Conservation (phyloP, 2,113 vertebrate species). For the Nymphicus hollandicus region DNA sequence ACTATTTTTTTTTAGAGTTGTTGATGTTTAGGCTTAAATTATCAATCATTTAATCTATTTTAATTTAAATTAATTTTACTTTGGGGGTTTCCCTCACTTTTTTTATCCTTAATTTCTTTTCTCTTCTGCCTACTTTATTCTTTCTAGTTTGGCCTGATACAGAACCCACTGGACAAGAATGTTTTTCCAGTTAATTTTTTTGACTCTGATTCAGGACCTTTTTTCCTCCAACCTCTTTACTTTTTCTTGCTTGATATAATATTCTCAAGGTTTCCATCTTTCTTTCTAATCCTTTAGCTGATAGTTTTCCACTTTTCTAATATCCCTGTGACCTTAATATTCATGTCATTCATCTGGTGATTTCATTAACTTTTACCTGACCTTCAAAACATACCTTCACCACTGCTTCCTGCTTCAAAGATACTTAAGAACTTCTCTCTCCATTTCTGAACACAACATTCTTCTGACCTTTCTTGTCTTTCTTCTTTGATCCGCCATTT, state of each 20-base stretch:
- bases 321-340: background rate
- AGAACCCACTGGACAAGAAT: background rate
- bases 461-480: background rate
- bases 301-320: background rate
- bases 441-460: background rate
- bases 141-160: background rate
- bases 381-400: background rate
- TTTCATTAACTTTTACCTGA: background rate
- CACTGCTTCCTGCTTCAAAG: background rate
- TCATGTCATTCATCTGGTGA: background rate
- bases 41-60: background rate
- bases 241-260: background rate
- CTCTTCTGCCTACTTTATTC: background rate
- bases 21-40: background rate
- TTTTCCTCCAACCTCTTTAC: background rate
- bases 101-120: background rate
- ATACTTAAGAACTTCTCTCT: background rate
- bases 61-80: background rate
- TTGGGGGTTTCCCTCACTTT: accelerated
- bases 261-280: background rate
- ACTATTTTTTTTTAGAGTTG: background rate
- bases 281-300: background rate
- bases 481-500: background rate
- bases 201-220: background rate
- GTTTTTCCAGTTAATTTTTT: background rate